phyloP scores from a whole-genome alignment of 2,888 invertebrate genomes.

The Marasmarcha lunaedactyla region DNA sequence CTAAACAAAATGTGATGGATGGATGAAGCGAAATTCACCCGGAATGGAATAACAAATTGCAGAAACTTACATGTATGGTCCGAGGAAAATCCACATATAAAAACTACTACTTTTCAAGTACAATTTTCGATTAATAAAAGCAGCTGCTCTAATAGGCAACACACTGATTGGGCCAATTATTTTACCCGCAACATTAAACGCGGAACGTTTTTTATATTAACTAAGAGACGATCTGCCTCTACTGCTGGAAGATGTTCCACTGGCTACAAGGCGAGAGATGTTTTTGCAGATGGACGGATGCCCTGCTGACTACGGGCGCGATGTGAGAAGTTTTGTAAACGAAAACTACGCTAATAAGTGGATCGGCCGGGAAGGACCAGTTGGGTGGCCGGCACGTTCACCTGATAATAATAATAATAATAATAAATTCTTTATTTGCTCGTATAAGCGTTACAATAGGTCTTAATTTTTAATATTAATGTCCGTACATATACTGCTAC shows the following conservation, averaged over 20 bases:
- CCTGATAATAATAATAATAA: no score
- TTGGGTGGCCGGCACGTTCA: constrained; percentile 18
- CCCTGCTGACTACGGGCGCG: constrained; percentile 8
- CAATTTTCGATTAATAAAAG: constrained; percentile 13
- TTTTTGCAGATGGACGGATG: constrained; percentile 8
- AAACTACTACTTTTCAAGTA: no score
- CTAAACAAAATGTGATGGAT: constrained; percentile 5
- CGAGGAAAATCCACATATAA: no score
- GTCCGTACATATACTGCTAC: no score
- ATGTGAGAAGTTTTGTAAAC: constrained; percentile 10
- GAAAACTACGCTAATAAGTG: constrained; percentile 11
- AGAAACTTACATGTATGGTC: constrained; percentile 4
- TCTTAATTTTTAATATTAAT: no score
- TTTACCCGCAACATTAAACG: constrained; percentile 8
- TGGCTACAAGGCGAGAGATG: background rate
- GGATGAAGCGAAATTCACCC: constrained; percentile 7
- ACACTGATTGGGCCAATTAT: constrained; percentile 9
- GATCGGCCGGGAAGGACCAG: constrained; percentile 7
- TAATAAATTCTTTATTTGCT: no score
- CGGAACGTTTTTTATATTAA: constrained; percentile 2
- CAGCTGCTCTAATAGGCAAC: constrained; percentile 10
- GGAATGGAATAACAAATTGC: constrained; percentile 6
- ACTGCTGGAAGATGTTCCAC: constrained; percentile 5
- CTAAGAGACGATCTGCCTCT: constrained; percentile 1
- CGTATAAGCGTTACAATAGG: no score